Base-by-base conservation (phyloP, 1,140 invertebrate genomes). In the Cotesia chilonis region DNA sequence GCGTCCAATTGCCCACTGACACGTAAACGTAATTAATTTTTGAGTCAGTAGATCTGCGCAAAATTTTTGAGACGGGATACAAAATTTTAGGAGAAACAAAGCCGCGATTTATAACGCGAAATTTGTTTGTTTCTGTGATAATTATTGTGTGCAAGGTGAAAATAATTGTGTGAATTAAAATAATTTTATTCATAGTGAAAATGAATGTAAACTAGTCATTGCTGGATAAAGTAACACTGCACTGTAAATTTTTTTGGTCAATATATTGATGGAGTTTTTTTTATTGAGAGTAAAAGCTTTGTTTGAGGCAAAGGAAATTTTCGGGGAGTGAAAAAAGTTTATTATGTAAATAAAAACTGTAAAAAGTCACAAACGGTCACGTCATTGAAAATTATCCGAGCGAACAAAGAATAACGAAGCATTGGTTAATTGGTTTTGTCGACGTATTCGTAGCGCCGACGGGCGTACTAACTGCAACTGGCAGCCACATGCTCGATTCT, bases 401-500 rank as follows among this genome's bases (percentile, higher is more conserved):
- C 68, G 54, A 52, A 68, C 57, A 68, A 68, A 71, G 64, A 74
- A 74, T 71, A 71, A 74, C 54, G 61, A 54, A 71, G 61, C 78
- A 79, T 73, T 37, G 75, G 78, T 79, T 72, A 81, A 83, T 82
- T 80, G 82, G 77, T 60, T 47, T 64, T 64, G 67, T 72, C 72
- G 70, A 72, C 71, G 74, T 72, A 71, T 68, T 68, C 71, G 68
- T 75, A 57, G 71, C 70, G 72, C 41, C 73, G 79, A 74, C 74
- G 64, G 73, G 71, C 72, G 73, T 74, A 67, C 76, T 73, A 75
- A 73, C 60, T 80, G 72, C 80, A 79, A 82, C 83, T 83, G 82
- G 77, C 80, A 72, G 78, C 77, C 82, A 82, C 80, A 82, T 83
- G 79, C 75, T 78, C 73, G 75, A 78, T 79, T 73, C 76, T 76